Evolutionary conservation across 2,888 invertebrate species (phyloP), one percentile per base, ranked within the genome.

Genomic region (Athripsodes cinereus): DNA sequence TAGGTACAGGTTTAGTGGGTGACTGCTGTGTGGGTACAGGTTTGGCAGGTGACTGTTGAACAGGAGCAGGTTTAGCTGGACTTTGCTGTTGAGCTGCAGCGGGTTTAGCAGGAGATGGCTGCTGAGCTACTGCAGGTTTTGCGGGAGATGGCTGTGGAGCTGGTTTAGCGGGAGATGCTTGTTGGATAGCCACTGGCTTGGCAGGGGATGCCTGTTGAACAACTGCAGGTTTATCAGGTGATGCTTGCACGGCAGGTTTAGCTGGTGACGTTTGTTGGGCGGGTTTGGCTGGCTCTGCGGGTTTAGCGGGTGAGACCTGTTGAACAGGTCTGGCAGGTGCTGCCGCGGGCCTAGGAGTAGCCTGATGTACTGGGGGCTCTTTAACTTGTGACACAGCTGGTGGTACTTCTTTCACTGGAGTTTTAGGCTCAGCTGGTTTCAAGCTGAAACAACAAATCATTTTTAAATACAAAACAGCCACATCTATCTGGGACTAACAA

Each of bases 331-430:
- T 34, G 6, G 22, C 21, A 18, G 52, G 57, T 26, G 59, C 20
- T 35, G 54, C n/a, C 5, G 21, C n/a, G 3, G 40, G 49, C 21
- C 20, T 48, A n/a, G 44, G 22, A 21, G 52, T 47, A 11, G 46
- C 35, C 44, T 26, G 58, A 20, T 60, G 53, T 1, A 54, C 52
- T 1, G 62, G 53, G 10, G 57, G 58, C 11, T 62, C 59, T 21
- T 55, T 47, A 13, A 60, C 62, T 5, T 6, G 19, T 19, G 57
- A 55, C 56, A 21, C 40, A 40, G 18, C 34, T 10, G 47, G 47
- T 22, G 55, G n/a, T 6, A 22, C 34, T 31, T 59, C 56, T 21
- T 55, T 62, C 11, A 48, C 49, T 13, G 59, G 40, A 13, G 40
- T 40, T 40, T 40, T 40, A 16, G 40, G 40, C 16, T 40, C 40